Evolutionary conservation across 2,888 invertebrate species (phyloP).

Genomic region (Scrobipalpa atriplicella): DNA sequence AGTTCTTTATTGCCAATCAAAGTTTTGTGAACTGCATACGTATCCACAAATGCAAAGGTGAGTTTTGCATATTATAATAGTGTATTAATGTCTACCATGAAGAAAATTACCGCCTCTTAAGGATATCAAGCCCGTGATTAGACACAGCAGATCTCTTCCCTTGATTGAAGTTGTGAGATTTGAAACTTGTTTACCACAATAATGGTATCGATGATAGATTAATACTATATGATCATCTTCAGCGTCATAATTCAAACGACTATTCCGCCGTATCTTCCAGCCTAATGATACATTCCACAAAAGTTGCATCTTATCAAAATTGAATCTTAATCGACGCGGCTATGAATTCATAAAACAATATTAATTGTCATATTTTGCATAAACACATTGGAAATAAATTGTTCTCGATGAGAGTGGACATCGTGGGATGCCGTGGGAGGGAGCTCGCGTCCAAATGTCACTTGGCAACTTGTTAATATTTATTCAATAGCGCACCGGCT

Average conservation of each 20-base stretch:
- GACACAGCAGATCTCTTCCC: constrained; percentile 4
- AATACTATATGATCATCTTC: constrained; percentile 41
- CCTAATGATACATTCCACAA: constrained; percentile 67
- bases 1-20: constrained; percentile 51
- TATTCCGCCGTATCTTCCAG: constrained; percentile 50
- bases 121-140: constrained; percentile 14
- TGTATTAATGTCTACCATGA: background rate
- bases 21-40: constrained; percentile 36
- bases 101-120: background rate
- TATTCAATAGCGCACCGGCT: constrained; percentile 73
- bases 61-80: background rate
- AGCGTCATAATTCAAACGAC: constrained; percentile 52
- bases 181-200: constrained; percentile 28
- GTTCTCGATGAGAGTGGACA: constrained; percentile 59
- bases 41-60: background rate
- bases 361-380: constrained; percentile 77
- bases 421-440: constrained; percentile 63
- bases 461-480: constrained; percentile 78
- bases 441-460: constrained; percentile 69
- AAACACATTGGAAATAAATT: constrained; percentile 70
- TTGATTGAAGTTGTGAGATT: constrained; percentile 16
- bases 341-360: constrained; percentile 74
- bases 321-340: constrained; percentile 74
- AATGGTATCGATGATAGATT: constrained; percentile 33
- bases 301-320: constrained; percentile 71